Base-by-base conservation (phyloP, 2,797 vertebrate genomes). In the Steatocranus sp. region DNA sequence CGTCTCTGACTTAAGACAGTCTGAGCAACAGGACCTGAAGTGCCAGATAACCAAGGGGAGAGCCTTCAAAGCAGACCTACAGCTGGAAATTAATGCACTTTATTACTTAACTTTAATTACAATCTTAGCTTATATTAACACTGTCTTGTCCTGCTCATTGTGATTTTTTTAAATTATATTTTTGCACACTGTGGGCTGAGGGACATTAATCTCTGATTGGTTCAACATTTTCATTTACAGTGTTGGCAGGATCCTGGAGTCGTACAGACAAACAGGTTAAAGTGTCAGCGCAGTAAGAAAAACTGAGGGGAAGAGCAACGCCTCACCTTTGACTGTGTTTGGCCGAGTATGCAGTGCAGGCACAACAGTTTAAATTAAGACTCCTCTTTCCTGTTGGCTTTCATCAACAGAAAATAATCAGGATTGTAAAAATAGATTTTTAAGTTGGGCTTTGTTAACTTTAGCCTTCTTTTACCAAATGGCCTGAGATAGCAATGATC, bases 61-160 rank as follows among this genome's bases (percentile, higher is more conserved):
- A 32, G 2, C 75, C 68, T 80, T 50, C 81, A 88, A 80, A 83
- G 38, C n/a, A 34, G 11, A 23, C 38, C 7, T 54, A 75, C 53
- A 70, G 10, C 17, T 76, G 79, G 51, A 84, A 84, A 74, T 54
- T 0, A 84, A 74, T 3, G 83, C 79, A 88, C 86, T 87, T 86
- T 84, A 86, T 74, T 36, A 58, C 1, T 32, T 34, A 61, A 34
- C 56, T 20, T 20, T 2, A 75, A 73, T 75, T 1, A 73, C 79
- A 30, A 5, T 27, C 9, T 46, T 68, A 56, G 11, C 61, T 32
- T 27, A 36, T 30, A 23, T 36, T 34, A 17, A 74, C 30, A 3
- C 32, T 38, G 32, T 53, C 43, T 75, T 75, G 41, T 25, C 49
- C 53, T 46, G 32, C 49, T 74, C 36, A 68, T 68, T 43, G 38